Conservation (phyloP, 2,888 invertebrate genomes). For the Unio delphinus region DNA sequence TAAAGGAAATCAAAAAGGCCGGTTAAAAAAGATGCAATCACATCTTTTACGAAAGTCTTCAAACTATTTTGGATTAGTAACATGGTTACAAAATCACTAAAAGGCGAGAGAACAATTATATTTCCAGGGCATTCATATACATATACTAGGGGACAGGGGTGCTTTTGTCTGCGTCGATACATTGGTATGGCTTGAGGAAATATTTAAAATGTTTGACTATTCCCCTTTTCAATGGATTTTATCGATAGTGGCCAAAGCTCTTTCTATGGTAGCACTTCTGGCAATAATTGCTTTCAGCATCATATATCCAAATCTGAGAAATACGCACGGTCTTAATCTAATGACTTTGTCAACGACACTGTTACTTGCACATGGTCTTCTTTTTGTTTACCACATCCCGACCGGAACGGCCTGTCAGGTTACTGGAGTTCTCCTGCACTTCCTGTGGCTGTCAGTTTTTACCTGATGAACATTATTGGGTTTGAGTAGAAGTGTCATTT, state of each 20-base stretch:
- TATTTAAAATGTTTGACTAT: conserved; percentile 12
- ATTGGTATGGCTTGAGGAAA: background rate
- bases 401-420: background rate
- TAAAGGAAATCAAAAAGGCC: too few relatives aligned
- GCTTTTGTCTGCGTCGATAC: conserved; percentile 12
- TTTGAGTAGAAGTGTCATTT: too few relatives aligned
- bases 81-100: too few relatives aligned
- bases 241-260: conserved; percentile 12
- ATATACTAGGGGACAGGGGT: too few relatives aligned
- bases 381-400: conserved; percentile 4
- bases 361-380: conserved; percentile 8
- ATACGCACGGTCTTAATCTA: conserved; percentile 18
- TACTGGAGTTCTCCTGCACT: conserved; percentile 7
- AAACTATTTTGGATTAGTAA: too few relatives aligned
- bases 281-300: conserved; percentile 7
- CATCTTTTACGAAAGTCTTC: too few relatives aligned
- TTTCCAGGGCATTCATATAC: too few relatives aligned
- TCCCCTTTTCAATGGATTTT: conserved; percentile 5
- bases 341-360: conserved; percentile 11
- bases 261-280: conserved; percentile 7
- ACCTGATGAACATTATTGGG: too few relatives aligned
- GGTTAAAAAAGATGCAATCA: too few relatives aligned
- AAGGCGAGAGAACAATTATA: too few relatives aligned
- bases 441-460: conserved; percentile 8
- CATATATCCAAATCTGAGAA: conserved; percentile 8